Evolutionary conservation across 2,797 vertebrate species (phyloP).

Genomic region (Apogon hyalosoma): DNA sequence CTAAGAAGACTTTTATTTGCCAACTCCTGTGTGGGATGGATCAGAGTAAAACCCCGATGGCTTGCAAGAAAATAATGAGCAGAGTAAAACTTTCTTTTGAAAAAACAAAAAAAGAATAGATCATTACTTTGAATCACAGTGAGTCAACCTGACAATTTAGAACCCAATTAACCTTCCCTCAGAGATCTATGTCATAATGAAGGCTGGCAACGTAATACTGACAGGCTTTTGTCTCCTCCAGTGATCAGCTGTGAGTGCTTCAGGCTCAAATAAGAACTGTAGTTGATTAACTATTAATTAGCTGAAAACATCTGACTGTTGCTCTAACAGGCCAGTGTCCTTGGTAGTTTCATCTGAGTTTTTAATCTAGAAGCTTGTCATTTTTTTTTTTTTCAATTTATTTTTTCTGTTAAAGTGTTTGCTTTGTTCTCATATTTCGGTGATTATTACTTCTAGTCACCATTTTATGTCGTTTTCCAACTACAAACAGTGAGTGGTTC

Average conservation of each 20-base stretch:
- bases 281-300: slow-evolving; percentile 16
- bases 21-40: slow-evolving; percentile 3
- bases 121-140: slow-evolving; percentile 23
- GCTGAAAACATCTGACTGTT: slow-evolving; percentile 13
- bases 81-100: background rate
- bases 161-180: slow-evolving; percentile 33
- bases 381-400: no score
- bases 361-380: background rate
- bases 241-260: slow-evolving; percentile 21
- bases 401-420: slow-evolving; percentile 3
- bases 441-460: background rate
- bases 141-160: slow-evolving; percentile 34
- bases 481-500: background rate
- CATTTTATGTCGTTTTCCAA: background rate
- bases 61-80: slow-evolving; percentile 29
- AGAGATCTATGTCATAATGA: slow-evolving; percentile 5
- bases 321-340: background rate
- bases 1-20: slow-evolving; percentile 15
- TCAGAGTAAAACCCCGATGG: slow-evolving; percentile 5
- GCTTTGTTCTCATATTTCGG: background rate
- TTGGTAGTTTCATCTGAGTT: background rate
- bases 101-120: no score
- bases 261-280: slow-evolving; percentile 8
- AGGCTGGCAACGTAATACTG: background rate
- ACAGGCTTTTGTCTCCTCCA: slow-evolving; percentile 18